Percentiles rank a stretch among this genome's conserved stretches.
Conservation (phyloP, 1,140 invertebrate species). For the Belonocnema kinseyi region DNA sequence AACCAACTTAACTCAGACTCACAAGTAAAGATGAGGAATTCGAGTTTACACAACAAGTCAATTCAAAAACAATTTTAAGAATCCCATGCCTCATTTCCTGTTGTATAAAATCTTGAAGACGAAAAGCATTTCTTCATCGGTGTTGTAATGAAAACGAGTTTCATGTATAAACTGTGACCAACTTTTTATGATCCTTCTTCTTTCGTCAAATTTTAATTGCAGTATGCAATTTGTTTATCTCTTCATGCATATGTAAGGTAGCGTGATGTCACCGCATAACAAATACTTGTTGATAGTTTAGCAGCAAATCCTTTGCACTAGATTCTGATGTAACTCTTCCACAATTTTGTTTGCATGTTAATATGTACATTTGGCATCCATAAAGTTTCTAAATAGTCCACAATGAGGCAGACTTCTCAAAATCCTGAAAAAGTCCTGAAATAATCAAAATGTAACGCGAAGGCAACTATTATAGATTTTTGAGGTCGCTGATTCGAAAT, state of each 20-base stretch:
- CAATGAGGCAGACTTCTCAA: no score
- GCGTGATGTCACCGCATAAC: background rate
- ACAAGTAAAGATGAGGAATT: background rate
- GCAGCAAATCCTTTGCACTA: slow-evolving; percentile 1
- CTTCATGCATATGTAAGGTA: no score
- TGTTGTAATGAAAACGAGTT: slow-evolving; percentile 17
- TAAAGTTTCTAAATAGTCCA: background rate
- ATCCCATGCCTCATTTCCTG: slow-evolving; percentile 3
- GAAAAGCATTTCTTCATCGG: background rate
- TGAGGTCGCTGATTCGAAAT: no score
- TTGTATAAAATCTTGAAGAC: slow-evolving; percentile 11
- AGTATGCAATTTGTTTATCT: no score
- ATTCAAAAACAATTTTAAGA: slow-evolving; percentile 10
- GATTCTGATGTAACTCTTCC: background rate
- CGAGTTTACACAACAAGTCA: background rate
- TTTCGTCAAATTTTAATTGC: no score
- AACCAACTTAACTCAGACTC: background rate
- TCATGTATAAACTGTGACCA: slow-evolving; percentile 1
- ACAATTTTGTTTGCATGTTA: slow-evolving; percentile 9
- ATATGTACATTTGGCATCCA: background rate
- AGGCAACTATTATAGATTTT: no score
- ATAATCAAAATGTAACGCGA: no score
- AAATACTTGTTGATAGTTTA: background rate
- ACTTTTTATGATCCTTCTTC: background rate
- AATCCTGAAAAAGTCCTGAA: no score